Evolutionary conservation across 2,113 vertebrate genomes (phyloP), one percentile per base, ranked within the genome.

Genomic region (Diphyllodes magnificus): DNA sequence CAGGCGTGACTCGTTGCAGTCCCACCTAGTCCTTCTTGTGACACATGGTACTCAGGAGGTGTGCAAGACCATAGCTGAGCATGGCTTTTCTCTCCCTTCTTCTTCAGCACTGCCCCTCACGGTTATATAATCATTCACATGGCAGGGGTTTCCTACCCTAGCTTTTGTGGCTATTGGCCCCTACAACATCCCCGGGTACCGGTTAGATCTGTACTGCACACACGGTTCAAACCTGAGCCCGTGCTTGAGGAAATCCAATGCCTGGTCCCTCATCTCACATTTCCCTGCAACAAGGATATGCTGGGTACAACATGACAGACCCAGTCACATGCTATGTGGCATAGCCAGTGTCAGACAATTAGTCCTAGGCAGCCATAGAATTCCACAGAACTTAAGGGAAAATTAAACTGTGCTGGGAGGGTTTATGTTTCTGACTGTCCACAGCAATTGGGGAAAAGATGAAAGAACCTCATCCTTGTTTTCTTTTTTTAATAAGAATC

Each of bases 401-500:
- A 87, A 92, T 60, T 81, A 77, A 82, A 75, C 7, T 53, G 1
- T 78, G 45, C 35, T 89, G 40, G 59, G 56, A 86, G 40, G n/a
- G 20, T 82, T 96, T 95, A 37, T 89, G 21, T 70, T 85, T 88
- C 66, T 80, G 59, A 56, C 66, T 87, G 35, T 76, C 30, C 27
- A 47, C 76, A 85, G 50, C 63, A 82, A 42, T 28, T 77, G 71
- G 90, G 75, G 83, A 92, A 49, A 82, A 80, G 78, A 91, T 89
- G 45, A 93, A 94, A 54, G 63, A 91, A 90, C 42, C 66, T 90
- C 71, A 77, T 76, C 60, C 33, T 86, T 86, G 51, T 81, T 93
- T 84, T 61, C 20, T 60, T 69, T 88, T 90, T 88, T 60, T 10
- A 13, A 76, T 89, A 87, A 81, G 49, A 90, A 84, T 77, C 49